Percentiles rank a stretch among this genome's conserved stretches.
Conservation (phyloP, 2,888 invertebrate genomes). For the Dascillus cervinus region DNA sequence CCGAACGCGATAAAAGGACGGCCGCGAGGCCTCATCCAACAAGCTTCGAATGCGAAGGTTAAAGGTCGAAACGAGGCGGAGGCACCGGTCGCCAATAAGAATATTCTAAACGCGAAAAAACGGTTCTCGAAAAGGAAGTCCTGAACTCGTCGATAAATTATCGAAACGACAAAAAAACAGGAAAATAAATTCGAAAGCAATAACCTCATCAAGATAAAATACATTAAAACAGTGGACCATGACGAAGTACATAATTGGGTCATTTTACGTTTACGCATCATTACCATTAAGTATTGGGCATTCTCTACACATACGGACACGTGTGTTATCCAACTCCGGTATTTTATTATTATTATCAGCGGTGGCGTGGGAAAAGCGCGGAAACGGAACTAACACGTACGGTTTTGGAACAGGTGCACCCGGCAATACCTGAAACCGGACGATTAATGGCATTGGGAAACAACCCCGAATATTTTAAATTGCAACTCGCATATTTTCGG, state of each 20-base stretch:
- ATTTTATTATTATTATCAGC: no score
- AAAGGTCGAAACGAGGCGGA: slow-evolving; percentile 13
- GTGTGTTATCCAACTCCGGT: no score
- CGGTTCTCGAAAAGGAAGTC: no score
- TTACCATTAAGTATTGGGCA: slow-evolving; percentile 9
- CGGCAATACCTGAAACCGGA: slow-evolving; percentile 3
- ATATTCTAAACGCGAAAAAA: no score
- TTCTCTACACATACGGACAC: no score
- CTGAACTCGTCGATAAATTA: no score
- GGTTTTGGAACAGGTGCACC: no score
- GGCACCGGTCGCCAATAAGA: slow-evolving; percentile 11
- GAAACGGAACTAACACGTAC: no score
- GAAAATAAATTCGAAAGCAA: background rate
- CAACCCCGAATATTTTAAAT: slow-evolving; percentile 2
- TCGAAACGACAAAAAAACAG: no score
- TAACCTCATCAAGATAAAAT: background rate
- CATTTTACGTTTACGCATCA: slow-evolving; percentile 19
- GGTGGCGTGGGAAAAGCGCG: background rate
- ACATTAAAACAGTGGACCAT: slow-evolving; percentile 14
- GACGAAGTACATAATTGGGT: slow-evolving; percentile 13
- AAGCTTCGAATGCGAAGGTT: slow-evolving; percentile 6
- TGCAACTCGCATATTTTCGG: slow-evolving; percentile 4
- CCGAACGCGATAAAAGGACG: no score
- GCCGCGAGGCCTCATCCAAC: background rate
- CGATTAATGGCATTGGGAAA: slow-evolving; percentile 3